Evolutionary conservation across 2,888 invertebrate genomes (phyloP).

Genomic region (Drosophila prostipennis): DNA sequence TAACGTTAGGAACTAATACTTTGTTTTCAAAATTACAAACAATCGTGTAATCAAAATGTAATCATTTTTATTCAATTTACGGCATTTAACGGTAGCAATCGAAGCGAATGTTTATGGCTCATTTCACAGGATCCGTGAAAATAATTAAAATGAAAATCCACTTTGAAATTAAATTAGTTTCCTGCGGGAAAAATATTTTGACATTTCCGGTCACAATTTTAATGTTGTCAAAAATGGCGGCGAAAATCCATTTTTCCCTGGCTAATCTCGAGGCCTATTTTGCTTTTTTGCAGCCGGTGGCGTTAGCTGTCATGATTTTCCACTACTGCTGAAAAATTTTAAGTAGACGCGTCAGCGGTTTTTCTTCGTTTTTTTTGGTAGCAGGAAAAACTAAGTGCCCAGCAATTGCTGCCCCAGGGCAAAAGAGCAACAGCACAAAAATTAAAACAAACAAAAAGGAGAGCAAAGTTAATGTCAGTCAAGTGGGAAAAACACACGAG

Average conservation of each 20-base stretch:
- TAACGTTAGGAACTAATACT: too few species aligned
- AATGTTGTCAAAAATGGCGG: constrained; percentile 31
- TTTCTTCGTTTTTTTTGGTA: constrained; percentile 46
- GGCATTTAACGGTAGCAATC: background rate
- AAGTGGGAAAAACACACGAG: constrained; percentile 48
- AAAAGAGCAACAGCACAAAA: constrained; percentile 36
- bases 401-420: constrained; percentile 40
- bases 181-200: constrained; percentile 20
- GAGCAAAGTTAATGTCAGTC: constrained; percentile 66
- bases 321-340: constrained; percentile 51
- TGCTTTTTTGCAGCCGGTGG: constrained; percentile 37
- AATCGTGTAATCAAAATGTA: background rate
- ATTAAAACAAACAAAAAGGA: constrained; percentile 66
- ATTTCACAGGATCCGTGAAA: background rate
- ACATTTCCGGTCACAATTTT: constrained; percentile 43
- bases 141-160: constrained; percentile 11
- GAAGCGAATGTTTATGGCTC: background rate
- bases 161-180: constrained; percentile 12
- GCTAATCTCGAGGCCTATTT: constrained; percentile 63
- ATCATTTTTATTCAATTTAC: background rate
- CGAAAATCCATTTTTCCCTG: constrained; percentile 21
- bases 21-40: too few species aligned
- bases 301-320: constrained; percentile 62
- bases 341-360: constrained; percentile 76
- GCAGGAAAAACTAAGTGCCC: constrained; percentile 71